Conservation (phyloP, 1,140 invertebrate genomes). For the Penaeus japonicus region DNA sequence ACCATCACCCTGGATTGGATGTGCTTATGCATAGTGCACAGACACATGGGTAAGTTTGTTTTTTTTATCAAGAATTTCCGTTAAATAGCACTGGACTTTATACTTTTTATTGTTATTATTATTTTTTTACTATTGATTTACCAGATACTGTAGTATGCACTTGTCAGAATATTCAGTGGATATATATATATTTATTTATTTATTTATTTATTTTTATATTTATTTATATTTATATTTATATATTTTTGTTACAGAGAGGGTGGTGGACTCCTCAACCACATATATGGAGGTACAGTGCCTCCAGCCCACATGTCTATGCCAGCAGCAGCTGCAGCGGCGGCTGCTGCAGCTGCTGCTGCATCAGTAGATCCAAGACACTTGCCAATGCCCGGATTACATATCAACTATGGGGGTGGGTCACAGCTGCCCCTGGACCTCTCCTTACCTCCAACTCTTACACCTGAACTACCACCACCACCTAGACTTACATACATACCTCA, state of each 20-base stretch:
- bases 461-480: constrained; percentile 56
- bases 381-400: constrained; percentile 28
- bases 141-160: no score
- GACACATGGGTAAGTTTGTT: constrained; percentile 28
- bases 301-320: constrained; percentile 48
- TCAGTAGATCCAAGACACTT: constrained; percentile 45
- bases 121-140: no score
- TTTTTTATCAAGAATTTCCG: not conserved
- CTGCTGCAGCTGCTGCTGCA: constrained; percentile 39
- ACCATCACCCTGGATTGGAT: constrained; percentile 49
- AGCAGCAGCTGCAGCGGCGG: constrained; percentile 56
- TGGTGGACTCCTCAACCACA: constrained; percentile 15
- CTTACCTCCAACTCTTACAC: constrained; percentile 45
- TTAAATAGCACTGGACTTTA: no score
- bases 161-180: no score
- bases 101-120: no score
- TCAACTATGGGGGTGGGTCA: constrained; percentile 38
- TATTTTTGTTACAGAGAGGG: constrained; percentile 20
- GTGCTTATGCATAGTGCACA: constrained; percentile 32
- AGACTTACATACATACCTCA: constrained; percentile 54
- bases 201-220: not conserved
- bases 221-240: not conserved
- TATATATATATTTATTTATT: not conserved
- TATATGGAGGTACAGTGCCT: constrained; percentile 32
- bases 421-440: constrained; percentile 51